A percentile compares a stretch with the other conserved stretches of the same genome.
These are phyloP conservation scores for Myrmecobius fasciatus DNA, from an alignment of 2,113 vertebrate species.

Conservation along the genomic window DNA sequence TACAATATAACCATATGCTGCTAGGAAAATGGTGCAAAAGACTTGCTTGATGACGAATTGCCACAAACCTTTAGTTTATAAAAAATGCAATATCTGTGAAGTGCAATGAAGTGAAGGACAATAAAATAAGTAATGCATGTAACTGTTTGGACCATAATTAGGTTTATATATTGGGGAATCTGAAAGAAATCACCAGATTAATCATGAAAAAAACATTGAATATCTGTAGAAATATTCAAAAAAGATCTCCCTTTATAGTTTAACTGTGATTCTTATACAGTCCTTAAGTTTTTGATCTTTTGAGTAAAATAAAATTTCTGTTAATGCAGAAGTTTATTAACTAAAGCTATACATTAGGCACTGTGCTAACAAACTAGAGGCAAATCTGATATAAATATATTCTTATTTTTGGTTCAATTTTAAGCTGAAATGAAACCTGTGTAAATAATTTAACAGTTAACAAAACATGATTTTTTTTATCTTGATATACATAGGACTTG, in stretches of 20 bases:
- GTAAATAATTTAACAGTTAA: neutral
- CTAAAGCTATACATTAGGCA: neutral
- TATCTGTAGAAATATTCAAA: neutral
- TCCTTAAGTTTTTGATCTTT: neutral
- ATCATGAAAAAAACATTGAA: neutral
- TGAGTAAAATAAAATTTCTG: neutral
- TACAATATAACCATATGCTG: no score
- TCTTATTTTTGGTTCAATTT: neutral
- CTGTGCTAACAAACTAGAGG: neutral
- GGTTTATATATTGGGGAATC: neutral
- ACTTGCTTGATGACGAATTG: no score
- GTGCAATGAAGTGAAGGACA: neutral
- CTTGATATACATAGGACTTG: neutral
- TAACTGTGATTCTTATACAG: neutral
- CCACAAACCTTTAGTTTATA: no score
- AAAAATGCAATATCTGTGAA: neutral
- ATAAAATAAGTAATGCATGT: neutral
- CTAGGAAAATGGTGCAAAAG: no score
- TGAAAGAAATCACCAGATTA: neutral
- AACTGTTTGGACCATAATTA: neutral
- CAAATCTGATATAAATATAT: neutral
- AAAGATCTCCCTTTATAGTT: neutral
- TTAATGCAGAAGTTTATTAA: neutral
- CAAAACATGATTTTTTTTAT: neutral
- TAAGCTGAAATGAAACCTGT: neutral